Base-by-base conservation (phyloP, 2,797 vertebrate species). In the Rhynchonycteris naso region DNA sequence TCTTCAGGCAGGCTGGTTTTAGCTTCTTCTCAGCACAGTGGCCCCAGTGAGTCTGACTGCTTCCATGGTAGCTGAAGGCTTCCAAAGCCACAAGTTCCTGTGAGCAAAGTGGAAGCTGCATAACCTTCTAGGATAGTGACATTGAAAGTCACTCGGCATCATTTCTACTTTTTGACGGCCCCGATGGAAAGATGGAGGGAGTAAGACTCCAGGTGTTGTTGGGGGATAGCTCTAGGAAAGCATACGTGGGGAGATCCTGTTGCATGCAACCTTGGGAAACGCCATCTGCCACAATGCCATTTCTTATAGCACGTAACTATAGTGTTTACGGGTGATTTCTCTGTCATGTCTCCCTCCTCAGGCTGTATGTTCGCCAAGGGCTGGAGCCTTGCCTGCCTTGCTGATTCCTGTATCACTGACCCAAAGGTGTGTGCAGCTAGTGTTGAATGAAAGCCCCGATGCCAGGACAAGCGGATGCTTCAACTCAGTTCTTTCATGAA, bases 51-150 rank as follows among this genome's bases (percentile, higher is more conserved):
- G 19, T 89, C 24, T 26, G 68, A 9, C n/a, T 68, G 71, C 61
- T 76, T 91, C 24, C 26, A 4, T 2, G 12, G 10, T 59, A 26
- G 33, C 68, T 68, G 35, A 76, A 38, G 28, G 7, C 82, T 89
- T 81, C 66, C 68, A 52, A 24, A 93, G 56, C 18, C 61, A 93
- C 69, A 19, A 19, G 33, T 80, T 33, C 50, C 59, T 90, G 14
- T 79, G 76, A 86, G 63, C 30, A 65, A 66, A 19, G 61, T 14
- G 13, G 54, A 38, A 66, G 38, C 56, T 81, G 50, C 18, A 63
- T 91, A 19, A 52, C n/a, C 72, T 74, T 91, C 89, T 87, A 91
- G 52, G 63, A 68, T 18, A 63, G 58, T 68, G 90, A 66, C 35
- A 33, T 75, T 81, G 38, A 69, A 89, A 87, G 54, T 65, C 35